Conservation (phyloP, 2,888 invertebrate genomes). For the Nomada flava region DNA sequence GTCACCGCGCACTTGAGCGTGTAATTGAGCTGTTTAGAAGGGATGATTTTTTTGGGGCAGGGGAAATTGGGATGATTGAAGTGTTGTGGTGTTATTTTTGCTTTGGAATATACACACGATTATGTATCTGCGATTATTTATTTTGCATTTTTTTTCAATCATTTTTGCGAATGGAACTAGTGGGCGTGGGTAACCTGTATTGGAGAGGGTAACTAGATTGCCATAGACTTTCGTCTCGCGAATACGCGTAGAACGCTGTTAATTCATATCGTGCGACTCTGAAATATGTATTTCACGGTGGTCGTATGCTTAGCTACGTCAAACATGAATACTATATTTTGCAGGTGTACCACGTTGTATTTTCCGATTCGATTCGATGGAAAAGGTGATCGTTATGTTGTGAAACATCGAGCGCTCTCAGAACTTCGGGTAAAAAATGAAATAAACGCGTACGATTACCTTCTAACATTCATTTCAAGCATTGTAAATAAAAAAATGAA, state of each 20-base stretch:
- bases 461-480: neutral
- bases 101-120: too few species aligned
- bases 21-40: too few species aligned
- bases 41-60: too few species aligned
- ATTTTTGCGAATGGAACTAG: too few species aligned
- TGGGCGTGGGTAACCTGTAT: too few species aligned
- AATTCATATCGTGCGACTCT: neutral
- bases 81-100: too few species aligned
- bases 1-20: too few species aligned
- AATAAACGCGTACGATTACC: neutral
- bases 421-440: neutral
- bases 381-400: slow-evolving; percentile 35
- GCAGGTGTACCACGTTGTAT: neutral
- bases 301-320: neutral
- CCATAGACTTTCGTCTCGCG: neutral
- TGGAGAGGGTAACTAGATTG: neutral
- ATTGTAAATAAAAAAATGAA: neutral
- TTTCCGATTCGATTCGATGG: slow-evolving; percentile 47
- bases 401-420: neutral
- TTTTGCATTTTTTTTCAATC: too few species aligned
- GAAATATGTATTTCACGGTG: neutral
- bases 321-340: slow-evolving; percentile 22
- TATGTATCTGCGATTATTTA: too few species aligned
- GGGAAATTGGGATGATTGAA: too few species aligned
- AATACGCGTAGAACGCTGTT: neutral